Evolutionary conservation across 2,113 vertebrate species (phyloP), one percentile per base, ranked within the genome.

Genomic region (Carlito syrichta): DNA sequence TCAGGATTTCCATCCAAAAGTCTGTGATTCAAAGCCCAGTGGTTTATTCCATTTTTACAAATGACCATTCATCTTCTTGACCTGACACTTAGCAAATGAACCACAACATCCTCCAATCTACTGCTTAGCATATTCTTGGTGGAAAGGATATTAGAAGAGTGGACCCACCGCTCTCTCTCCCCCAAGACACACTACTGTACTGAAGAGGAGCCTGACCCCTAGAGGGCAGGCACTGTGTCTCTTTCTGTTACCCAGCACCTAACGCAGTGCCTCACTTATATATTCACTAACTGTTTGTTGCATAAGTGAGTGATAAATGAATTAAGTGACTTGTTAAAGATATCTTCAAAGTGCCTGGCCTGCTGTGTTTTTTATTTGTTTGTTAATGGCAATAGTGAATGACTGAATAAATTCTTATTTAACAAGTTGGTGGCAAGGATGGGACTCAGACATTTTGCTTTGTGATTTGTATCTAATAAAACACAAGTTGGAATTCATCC

Each of bases 31-130:
- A 71, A 84, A 93, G 58, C 74, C 56, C 40, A 76, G 76, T 79
- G 86, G 89, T 89, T 97, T 93, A 84, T 92, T 91, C 92, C 40
- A 56, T 54, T 95, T 97, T 95, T 66, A 90, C 63, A 97, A 97
- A 95, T 96, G 86, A 52, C 56, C 22, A 82, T 96, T 95, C 30
- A 89, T 90, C 87, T 96, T 89, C 74, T 94, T 97, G 84, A 92
- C 25, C 58, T 96, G 89, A 96, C 79, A 89, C 79, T 91, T 93
- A 92, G 40, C 10, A 12, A 97, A 94, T 81, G 83, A 96, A 89
- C 91, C 58, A 87, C 50, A 87, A 66, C 91, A 89, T 95, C 76
- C 69, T 84, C 78, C 82, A 94, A 16, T 93, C 78, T 43, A 62
- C 58, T 56, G 71, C 74, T 97, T 96, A 86, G 50, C 54, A 71